phyloP scores from a whole-genome alignment of 2,888 invertebrate genomes.

The Norana najaformis region DNA sequence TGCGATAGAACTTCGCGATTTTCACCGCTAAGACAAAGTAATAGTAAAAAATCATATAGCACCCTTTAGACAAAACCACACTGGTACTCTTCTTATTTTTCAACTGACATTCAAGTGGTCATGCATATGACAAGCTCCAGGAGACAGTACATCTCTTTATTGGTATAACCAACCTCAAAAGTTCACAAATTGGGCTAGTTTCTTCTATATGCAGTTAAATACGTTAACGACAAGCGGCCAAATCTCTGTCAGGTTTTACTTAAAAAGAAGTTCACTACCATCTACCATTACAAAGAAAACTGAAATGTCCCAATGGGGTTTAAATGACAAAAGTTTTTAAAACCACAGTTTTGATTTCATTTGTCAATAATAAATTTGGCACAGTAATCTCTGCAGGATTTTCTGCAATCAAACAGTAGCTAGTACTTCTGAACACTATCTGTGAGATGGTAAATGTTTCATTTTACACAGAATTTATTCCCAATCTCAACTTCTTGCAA shows the following conservation, averaged over 20 bases:
- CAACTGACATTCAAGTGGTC: not conserved
- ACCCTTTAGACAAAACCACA: not conserved
- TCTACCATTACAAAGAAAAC: not conserved
- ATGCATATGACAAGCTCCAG: not conserved
- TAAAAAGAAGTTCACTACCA: not conserved
- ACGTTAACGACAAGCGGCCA: not conserved
- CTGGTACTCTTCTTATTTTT: not conserved
- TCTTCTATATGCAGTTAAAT: not conserved
- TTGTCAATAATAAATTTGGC: not conserved
- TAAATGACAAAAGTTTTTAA: not conserved
- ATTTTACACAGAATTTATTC: not conserved
- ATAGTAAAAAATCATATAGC: not conserved
- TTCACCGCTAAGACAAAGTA: not conserved
- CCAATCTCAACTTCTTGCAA: not conserved
- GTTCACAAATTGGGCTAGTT: not conserved
- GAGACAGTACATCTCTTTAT: not conserved
- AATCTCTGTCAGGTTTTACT: conserved; percentile 13
- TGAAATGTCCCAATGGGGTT: not conserved
- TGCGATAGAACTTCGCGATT: no score
- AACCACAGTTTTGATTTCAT: not conserved
- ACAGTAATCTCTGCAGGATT: not conserved
- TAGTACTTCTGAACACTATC: not conserved
- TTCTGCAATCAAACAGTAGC: not conserved
- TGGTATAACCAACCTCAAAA: not conserved
- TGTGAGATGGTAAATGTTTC: not conserved